Percentiles rank a stretch among this genome's conserved stretches.
phyloP scores from a whole-genome alignment of 1,140 invertebrate species.

The Drosophila tropicalis region DNA sequence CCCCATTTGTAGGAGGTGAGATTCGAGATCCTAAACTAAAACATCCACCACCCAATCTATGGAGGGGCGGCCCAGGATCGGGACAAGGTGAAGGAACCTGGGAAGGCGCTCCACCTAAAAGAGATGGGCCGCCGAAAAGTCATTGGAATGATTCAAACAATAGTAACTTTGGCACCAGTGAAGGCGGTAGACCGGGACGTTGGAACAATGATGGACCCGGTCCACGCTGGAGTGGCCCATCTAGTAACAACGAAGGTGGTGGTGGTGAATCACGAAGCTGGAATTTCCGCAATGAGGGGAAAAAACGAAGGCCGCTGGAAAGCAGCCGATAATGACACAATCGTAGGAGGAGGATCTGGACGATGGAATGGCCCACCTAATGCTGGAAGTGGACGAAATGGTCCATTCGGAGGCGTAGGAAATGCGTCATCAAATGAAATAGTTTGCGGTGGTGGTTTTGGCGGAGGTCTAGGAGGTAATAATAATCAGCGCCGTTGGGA shows the following conservation, averaged over 20 bases:
- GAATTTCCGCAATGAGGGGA: conserved; percentile 4
- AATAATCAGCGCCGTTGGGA: conserved; percentile 8
- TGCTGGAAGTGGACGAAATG: no score
- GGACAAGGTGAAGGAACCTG: background rate
- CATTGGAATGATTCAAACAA: conserved; percentile 1
- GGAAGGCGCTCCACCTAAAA: background rate
- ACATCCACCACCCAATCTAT: conserved; percentile 22
- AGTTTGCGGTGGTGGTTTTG: background rate
- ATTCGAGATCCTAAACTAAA: conserved; percentile 5
- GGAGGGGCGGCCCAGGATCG: conserved; percentile 9
- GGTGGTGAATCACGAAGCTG: background rate
- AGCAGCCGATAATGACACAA: conserved; percentile 10
- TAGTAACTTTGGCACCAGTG: background rate
- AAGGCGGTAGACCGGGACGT: background rate
- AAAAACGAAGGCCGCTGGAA: conserved; percentile 6
- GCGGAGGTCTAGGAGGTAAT: background rate
- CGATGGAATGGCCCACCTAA: conserved; percentile 44
- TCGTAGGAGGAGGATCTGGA: conserved; percentile 3
- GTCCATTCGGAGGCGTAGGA: no score
- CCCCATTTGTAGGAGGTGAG: conserved; percentile 37
- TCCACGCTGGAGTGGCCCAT: background rate
- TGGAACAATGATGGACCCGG: background rate
- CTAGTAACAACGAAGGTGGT: background rate
- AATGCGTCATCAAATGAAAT: background rate
- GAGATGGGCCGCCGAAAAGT: background rate